Conservation (phyloP, 2,797 vertebrate species). For the Myotis planiceps region DNA sequence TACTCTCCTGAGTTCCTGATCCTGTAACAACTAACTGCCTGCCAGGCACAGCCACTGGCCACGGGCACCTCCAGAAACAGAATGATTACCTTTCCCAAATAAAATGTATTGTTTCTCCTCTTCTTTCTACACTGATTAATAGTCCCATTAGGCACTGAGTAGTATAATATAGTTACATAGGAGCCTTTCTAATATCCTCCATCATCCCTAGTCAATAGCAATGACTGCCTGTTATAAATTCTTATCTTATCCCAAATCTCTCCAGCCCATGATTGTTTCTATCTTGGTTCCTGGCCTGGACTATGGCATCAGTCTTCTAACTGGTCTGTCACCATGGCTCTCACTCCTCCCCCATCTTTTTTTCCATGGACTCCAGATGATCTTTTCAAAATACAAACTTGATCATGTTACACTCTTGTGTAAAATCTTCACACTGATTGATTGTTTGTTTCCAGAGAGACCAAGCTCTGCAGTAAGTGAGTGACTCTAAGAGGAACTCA, state of each 20-base stretch:
- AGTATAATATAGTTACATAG: neutral
- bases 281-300: neutral
- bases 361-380: neutral
- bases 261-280: neutral
- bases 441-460: neutral
- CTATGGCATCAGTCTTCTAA: neutral
- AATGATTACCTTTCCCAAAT: slow-evolving; percentile 5
- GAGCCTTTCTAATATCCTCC: neutral
- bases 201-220: neutral
- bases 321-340: neutral
- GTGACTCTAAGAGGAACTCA: neutral
- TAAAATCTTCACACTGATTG: neutral
- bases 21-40: neutral
- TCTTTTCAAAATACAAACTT: slow-evolving; percentile 16
- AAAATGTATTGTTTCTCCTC: neutral
- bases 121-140: neutral
- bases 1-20: neutral
- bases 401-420: neutral
- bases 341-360: neutral
- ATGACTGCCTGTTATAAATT: neutral
- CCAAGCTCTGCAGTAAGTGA: neutral
- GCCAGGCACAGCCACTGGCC: neutral
- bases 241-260: neutral
- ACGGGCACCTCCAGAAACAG: neutral
- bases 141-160: neutral